Conservation (phyloP, 2,888 invertebrate species). For the Drosophila rubida region DNA sequence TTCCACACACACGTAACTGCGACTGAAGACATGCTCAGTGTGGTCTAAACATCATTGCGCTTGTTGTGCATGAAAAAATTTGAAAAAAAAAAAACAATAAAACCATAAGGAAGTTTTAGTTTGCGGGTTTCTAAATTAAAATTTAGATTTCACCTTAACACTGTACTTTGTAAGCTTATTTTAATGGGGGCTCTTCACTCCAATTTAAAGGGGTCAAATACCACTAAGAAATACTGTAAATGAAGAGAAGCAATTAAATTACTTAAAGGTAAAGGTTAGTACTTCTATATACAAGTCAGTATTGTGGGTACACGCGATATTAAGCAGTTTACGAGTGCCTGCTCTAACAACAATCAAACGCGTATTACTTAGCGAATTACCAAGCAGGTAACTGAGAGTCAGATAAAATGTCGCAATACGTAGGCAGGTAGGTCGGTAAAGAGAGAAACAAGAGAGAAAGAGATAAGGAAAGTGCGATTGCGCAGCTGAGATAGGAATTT, state of each 20-base stretch:
- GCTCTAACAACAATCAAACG: no score
- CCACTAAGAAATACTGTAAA: slow-evolving; percentile 11
- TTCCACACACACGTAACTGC: slow-evolving; percentile 32
- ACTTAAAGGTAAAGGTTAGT: neutral
- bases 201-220: neutral
- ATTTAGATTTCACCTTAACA: slow-evolving; percentile 2
- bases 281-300: neutral
- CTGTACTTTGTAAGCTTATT: neutral
- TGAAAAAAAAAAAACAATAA: neutral
- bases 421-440: neutral
- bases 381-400: slow-evolving; percentile 53
- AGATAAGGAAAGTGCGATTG: slow-evolving; percentile 44
- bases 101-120: neutral
- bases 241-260: slow-evolving; percentile 36
- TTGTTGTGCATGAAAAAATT: neutral
- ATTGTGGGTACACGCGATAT: no score
- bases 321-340: no score
- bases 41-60: slow-evolving; percentile 47
- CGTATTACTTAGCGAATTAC: neutral
- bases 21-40: slow-evolving; percentile 42
- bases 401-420: neutral
- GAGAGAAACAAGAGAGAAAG: neutral
- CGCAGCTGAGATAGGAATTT: slow-evolving; percentile 41
- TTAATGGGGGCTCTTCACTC: neutral
- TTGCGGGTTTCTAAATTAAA: neutral